phyloP scores from a whole-genome alignment of 2,888 invertebrate genomes.

The Aelia acuminata region DNA sequence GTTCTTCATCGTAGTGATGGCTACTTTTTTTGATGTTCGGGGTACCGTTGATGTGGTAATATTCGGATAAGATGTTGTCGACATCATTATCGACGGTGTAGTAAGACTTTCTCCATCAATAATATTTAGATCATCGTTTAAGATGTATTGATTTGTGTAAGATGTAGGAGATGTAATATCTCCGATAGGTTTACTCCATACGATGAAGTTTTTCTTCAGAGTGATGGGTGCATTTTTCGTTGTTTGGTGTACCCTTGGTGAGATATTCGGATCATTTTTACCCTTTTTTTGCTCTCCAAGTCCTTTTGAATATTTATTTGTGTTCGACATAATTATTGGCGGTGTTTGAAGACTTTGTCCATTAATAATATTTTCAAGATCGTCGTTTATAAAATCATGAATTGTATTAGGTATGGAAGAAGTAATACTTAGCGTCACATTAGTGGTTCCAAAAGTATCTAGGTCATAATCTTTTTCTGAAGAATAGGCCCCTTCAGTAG shows the following conservation, averaged over 20 bases:
- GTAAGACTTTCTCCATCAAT: background rate
- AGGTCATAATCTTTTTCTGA: background rate
- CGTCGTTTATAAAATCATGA: background rate
- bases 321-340: too few relatives aligned
- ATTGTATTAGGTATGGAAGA: background rate
- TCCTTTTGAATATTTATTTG: too few relatives aligned
- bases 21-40: too few relatives aligned
- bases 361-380: background rate
- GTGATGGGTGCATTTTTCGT: too few relatives aligned
- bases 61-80: too few relatives aligned
- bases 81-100: background rate
- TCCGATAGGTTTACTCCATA: too few relatives aligned
- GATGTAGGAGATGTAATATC: background rate
- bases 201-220: too few relatives aligned
- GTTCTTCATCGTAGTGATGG: too few relatives aligned
- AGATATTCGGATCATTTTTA: too few relatives aligned
- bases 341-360: background rate
- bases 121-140: background rate
- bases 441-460: background rate
- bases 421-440: background rate
- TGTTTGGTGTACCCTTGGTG: too few relatives aligned
- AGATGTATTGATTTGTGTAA: background rate
- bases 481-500: background rate
- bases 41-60: too few relatives aligned
- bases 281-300: too few relatives aligned